These are phyloP conservation scores for Trichogramma pretiosum DNA, from an alignment of 1,140 invertebrate species.

Conservation along the genomic window DNA sequence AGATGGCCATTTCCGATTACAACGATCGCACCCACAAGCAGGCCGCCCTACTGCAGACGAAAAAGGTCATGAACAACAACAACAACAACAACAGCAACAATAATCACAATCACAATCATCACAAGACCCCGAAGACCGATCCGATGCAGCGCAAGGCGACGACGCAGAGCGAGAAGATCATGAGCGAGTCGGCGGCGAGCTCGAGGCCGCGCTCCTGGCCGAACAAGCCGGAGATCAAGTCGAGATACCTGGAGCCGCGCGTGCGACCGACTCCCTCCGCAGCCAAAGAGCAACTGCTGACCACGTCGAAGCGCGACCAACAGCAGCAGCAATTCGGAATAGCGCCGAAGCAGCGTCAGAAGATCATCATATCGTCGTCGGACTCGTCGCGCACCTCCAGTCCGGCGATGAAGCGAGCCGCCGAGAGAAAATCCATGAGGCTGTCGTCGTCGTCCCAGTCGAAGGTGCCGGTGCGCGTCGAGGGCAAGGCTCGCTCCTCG, in stretches of 20 bases:
- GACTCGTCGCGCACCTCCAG: conserved; percentile 59
- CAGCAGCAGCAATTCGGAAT: conserved; percentile 15
- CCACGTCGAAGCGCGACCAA: conserved; percentile 25
- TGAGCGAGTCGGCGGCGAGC: conserved; percentile 20
- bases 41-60: conserved; percentile 25
- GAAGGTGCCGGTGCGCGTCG: conserved; percentile 40
- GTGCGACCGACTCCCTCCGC: conserved; percentile 27
- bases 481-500: conserved; percentile 43
- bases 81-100: no score
- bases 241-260: conserved; percentile 50
- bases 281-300: no score
- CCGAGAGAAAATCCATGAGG: conserved; percentile 34
- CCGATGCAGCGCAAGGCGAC: conserved; percentile 39
- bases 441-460: conserved; percentile 28
- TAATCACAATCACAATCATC: no score
- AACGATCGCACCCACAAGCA: conserved; percentile 35
- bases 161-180: conserved; percentile 33
- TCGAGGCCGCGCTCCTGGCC: conserved; percentile 44
- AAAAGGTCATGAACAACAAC: conserved; percentile 35
- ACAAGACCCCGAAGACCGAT: conserved; percentile 43
- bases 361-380: conserved; percentile 49
- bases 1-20: conserved; percentile 51
- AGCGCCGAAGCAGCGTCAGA: conserved; percentile 33
- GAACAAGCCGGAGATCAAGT: conserved; percentile 47
- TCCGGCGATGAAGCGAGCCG: conserved; percentile 52